These are phyloP conservation scores for Campylomormyrus tamandua DNA, from an alignment of 2,113 vertebrate genomes.

Conservation along the genomic window DNA sequence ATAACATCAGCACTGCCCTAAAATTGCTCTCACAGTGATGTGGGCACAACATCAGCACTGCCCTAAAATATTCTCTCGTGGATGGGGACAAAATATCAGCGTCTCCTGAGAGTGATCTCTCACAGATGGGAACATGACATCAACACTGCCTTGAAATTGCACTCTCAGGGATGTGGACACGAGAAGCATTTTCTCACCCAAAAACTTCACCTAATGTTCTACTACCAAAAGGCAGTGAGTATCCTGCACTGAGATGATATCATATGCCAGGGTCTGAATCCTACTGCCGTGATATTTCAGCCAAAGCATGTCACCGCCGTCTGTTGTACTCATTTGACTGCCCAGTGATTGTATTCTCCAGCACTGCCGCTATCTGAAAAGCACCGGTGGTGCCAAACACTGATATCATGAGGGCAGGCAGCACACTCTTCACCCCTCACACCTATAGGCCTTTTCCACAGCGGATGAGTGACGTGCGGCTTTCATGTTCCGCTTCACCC, in stretches of 20 bases:
- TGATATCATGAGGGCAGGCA: background rate
- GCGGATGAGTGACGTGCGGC: background rate
- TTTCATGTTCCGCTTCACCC: background rate
- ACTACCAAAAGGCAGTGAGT: background rate
- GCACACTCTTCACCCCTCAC: background rate
- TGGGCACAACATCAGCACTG: background rate
- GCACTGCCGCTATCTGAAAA: background rate
- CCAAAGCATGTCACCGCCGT: background rate
- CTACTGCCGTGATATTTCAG: constrained; percentile 5
- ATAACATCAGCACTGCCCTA: too few relatives aligned
- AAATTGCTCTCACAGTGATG: background rate
- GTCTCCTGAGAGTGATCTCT: background rate
- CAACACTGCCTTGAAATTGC: background rate
- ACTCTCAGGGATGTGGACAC: background rate
- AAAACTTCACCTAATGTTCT: background rate
- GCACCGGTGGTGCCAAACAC: background rate
- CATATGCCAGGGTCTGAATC: background rate
- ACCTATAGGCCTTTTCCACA: background rate
- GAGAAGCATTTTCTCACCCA: background rate
- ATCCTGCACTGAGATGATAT: background rate
- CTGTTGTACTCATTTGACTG: background rate
- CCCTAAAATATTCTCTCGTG: background rate
- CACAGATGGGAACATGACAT: too few relatives aligned
- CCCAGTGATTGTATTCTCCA: background rate
- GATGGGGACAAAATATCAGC: background rate